Evolutionary conservation across 2,113 vertebrate species (phyloP).

Genomic region (Vulpes ferrilata): DNA sequence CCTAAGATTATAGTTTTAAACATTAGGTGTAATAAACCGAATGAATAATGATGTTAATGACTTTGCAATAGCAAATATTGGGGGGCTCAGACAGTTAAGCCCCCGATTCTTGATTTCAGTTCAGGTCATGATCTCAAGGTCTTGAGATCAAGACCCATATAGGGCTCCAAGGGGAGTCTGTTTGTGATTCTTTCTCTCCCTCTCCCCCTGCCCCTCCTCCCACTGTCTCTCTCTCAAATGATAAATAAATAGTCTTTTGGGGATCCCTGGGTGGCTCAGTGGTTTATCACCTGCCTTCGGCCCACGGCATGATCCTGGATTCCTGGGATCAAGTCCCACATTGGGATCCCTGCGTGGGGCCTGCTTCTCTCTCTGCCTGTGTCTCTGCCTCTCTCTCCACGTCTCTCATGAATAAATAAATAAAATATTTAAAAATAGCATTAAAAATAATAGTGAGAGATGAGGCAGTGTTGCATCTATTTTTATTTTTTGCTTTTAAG

Average conservation of each 20-base stretch:
- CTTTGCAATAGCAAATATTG: neutral
- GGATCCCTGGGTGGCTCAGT: too few relatives aligned
- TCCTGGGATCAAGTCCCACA: too few relatives aligned
- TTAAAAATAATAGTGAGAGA: neutral
- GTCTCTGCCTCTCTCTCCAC: too few relatives aligned
- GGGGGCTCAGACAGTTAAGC: neutral
- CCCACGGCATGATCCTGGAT: too few relatives aligned
- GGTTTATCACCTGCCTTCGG: too few relatives aligned
- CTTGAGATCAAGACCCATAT: neutral
- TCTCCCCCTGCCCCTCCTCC: neutral
- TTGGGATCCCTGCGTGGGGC: too few relatives aligned
- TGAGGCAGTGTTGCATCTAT: neutral
- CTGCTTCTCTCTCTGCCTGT: too few relatives aligned
- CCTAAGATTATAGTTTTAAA: neutral
- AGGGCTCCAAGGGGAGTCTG: neutral
- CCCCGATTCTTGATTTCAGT: neutral
- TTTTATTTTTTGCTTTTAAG: neutral
- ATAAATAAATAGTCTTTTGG: neutral
- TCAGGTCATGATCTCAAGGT: neutral
- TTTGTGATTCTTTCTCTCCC: neutral
- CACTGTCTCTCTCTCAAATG: neutral
- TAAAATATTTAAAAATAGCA: too few relatives aligned
- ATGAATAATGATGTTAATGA: neutral
- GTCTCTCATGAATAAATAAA: too few relatives aligned
- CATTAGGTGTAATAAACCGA: neutral